phyloP scores from a whole-genome alignment of 2,888 invertebrate genomes.

The Phyllotreta striolata region DNA sequence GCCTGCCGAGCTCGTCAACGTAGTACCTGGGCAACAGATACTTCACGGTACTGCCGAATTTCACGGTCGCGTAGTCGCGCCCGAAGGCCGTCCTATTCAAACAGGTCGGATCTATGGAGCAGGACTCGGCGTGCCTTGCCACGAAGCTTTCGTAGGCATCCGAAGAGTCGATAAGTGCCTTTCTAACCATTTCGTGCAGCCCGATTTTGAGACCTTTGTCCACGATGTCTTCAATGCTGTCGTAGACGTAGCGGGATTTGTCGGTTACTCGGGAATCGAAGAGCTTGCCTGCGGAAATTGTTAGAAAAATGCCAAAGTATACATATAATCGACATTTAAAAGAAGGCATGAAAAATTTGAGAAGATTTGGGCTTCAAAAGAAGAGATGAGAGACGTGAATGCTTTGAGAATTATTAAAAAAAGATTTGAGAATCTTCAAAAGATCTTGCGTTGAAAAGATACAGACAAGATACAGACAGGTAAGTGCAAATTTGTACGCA shows the following conservation, averaged over 20 bases:
- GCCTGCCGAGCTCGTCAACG: background rate
- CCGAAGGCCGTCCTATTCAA: slow-evolving; percentile 19
- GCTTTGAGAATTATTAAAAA: too few relatives aligned
- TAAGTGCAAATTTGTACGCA: too few relatives aligned
- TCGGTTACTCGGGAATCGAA: slow-evolving; percentile 17
- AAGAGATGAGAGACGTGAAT: too few relatives aligned
- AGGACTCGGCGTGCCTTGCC: background rate
- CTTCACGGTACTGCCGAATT: slow-evolving; percentile 2
- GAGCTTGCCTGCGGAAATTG: slow-evolving; percentile 12
- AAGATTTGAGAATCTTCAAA: too few relatives aligned
- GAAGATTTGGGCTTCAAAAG: too few relatives aligned
- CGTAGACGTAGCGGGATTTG: slow-evolving; percentile 1
- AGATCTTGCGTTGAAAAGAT: too few relatives aligned
- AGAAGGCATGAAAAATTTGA: too few relatives aligned
- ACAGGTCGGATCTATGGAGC: background rate
- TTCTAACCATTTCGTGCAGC: background rate
- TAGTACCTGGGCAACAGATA: slow-evolving; percentile 6
- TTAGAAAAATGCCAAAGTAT: too few relatives aligned
- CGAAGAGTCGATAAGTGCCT: background rate
- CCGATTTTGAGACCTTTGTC: slow-evolving; percentile 11
- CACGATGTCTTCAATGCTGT: slow-evolving; percentile 15
- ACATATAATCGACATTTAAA: too few relatives aligned
- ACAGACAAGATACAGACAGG: too few relatives aligned
- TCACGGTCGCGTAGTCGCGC: slow-evolving; percentile 6
- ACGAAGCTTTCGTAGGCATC: slow-evolving; percentile 15